Percentiles rank a stretch among this genome's conserved stretches.
These are phyloP conservation scores for Callipepla squamata DNA, from an alignment of 2,113 vertebrate genomes.

Conservation along the genomic window DNA sequence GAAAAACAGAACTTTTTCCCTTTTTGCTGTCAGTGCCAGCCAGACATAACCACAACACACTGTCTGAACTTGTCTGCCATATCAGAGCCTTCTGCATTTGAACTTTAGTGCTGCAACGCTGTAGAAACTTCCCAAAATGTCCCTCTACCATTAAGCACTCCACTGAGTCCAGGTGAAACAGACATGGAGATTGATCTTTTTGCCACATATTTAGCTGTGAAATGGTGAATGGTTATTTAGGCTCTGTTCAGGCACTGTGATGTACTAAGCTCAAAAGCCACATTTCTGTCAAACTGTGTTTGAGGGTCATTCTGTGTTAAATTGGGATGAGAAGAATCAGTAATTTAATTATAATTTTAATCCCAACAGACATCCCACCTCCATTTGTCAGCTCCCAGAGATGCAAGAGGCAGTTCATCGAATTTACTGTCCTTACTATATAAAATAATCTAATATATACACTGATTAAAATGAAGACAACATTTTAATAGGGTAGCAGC, in stretches of 20 bases:
- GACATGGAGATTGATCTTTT: background rate
- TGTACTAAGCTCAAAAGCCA: background rate
- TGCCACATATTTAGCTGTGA: background rate
- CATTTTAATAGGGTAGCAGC: constrained; percentile 55
- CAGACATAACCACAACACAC: background rate
- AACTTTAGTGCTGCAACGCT: background rate
- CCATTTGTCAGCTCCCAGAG: background rate
- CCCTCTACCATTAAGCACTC: background rate
- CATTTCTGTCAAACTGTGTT: background rate
- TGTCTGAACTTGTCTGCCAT: background rate
- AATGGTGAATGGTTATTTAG: background rate
- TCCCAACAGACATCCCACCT: background rate
- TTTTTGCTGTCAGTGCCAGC: background rate
- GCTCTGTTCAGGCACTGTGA: background rate
- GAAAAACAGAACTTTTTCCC: background rate
- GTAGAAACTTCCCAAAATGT: background rate
- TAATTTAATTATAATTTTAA: background rate
- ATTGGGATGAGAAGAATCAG: background rate
- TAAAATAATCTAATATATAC: constrained; percentile 39
- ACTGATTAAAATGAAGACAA: constrained; percentile 51
- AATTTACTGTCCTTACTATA: background rate
- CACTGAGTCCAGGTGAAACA: background rate
- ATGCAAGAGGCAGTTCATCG: constrained; percentile 8
- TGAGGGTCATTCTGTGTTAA: background rate
- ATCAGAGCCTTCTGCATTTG: background rate